Conservation (phyloP, 2,113 vertebrate genomes). For the Oncorhynchus kisutch region DNA sequence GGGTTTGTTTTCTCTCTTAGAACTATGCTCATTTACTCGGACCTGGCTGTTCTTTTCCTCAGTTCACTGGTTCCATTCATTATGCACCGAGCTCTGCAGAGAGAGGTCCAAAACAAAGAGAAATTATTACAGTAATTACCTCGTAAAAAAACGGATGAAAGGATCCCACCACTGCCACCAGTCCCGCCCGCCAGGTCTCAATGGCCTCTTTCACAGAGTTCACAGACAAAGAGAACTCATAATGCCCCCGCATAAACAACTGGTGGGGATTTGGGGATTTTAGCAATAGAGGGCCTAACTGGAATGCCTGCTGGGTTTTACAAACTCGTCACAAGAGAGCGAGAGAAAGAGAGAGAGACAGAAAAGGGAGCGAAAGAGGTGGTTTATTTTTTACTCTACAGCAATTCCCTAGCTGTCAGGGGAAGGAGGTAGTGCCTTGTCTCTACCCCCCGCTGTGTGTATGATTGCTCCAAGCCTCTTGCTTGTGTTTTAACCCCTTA, state of each 20-base stretch:
- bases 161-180: conserved; percentile 42
- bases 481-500: background rate
- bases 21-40: conserved; percentile 53
- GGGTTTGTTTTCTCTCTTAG: conserved; percentile 18
- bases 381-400: conserved; percentile 1
- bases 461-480: conserved; percentile 30
- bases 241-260: conserved; percentile 53
- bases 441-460: conserved; percentile 21
- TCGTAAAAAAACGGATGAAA: conserved; percentile 41
- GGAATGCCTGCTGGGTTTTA: conserved; percentile 44
- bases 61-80: conserved; percentile 55
- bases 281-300: conserved; percentile 34
- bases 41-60: conserved; percentile 48
- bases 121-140: conserved; percentile 67
- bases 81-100: conserved; percentile 46
- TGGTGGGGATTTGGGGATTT: conserved; percentile 44
- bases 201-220: conserved; percentile 32
- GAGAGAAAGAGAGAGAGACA: conserved; percentile 14
- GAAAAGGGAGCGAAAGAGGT: conserved; percentile 18
- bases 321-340: conserved; percentile 45
- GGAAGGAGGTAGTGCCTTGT: conserved; percentile 18
- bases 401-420: background rate
- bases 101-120: conserved; percentile 57
- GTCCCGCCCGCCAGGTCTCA: conserved; percentile 50
- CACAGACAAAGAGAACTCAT: conserved; percentile 58